These are phyloP conservation scores for Dicrurus megarhynchus DNA, from an alignment of 2,113 vertebrate genomes.

Conservation along the genomic window DNA sequence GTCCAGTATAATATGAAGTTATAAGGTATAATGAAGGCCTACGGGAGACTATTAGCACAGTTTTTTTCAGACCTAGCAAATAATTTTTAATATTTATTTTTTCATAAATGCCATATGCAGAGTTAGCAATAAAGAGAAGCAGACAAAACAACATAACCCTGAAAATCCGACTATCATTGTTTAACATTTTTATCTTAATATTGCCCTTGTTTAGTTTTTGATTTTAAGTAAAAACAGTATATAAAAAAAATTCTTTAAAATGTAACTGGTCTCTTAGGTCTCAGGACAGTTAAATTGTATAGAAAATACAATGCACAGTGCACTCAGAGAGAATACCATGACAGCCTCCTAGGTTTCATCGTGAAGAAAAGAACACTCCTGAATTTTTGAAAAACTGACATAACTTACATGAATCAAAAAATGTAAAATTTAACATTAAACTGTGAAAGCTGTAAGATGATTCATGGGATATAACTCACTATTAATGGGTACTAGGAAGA, in stretches of 20 bases:
- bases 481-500: background rate
- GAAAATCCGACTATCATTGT: background rate
- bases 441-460: background rate
- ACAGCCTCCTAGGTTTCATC: background rate
- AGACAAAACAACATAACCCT: background rate
- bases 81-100: constrained; percentile 37
- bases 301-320: background rate
- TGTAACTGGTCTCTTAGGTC: background rate
- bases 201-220: background rate
- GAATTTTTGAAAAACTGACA: background rate
- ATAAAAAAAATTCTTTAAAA: background rate
- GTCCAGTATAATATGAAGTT: background rate
- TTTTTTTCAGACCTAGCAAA: background rate
- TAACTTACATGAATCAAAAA: background rate
- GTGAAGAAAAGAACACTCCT: background rate
- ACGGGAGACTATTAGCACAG: constrained; percentile 38
- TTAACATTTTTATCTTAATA: background rate
- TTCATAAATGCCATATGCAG: background rate
- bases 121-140: background rate
- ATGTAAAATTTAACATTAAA: background rate
- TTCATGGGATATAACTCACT: background rate
- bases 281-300: background rate
- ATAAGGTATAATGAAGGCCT: constrained; percentile 46
- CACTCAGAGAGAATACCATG: background rate
- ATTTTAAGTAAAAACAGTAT: background rate